phyloP scores from a whole-genome alignment of 2,888 invertebrate species.

The Pheosia tremula region DNA sequence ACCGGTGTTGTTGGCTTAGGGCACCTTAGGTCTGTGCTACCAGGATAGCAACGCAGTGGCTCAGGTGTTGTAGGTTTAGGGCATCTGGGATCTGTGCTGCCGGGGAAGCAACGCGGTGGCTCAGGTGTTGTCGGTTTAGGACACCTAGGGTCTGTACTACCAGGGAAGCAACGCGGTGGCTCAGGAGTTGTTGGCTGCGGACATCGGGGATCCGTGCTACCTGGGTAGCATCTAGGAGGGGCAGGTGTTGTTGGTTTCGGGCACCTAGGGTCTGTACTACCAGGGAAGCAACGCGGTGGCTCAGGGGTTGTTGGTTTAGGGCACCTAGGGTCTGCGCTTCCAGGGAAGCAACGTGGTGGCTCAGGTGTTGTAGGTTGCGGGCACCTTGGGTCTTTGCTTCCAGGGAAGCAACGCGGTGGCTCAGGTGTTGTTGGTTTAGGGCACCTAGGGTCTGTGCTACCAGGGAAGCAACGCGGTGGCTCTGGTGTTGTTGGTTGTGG shows the following conservation, averaged over 20 bases:
- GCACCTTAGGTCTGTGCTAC: slow-evolving; percentile 41
- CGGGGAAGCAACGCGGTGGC: slow-evolving; percentile 49
- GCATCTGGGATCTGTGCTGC: slow-evolving; percentile 49
- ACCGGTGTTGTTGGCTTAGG: slow-evolving; percentile 32
- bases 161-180: slow-evolving; percentile 50
- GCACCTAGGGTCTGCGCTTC: slow-evolving; percentile 47
- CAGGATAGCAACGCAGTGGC: slow-evolving; percentile 15
- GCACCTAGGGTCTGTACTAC: slow-evolving; percentile 36
- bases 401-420: slow-evolving; percentile 32
- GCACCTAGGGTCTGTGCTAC: slow-evolving; percentile 40
- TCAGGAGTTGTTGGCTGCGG: slow-evolving; percentile 36
- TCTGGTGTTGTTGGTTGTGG: slow-evolving; percentile 38
- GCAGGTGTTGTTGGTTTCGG: slow-evolving; percentile 41
- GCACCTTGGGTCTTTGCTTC: slow-evolving; percentile 36
- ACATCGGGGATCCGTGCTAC: slow-evolving; percentile 45
- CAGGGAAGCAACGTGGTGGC: slow-evolving; percentile 43
- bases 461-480: slow-evolving; percentile 18
- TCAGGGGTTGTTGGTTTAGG: slow-evolving; percentile 38
- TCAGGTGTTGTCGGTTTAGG: slow-evolving; percentile 42
- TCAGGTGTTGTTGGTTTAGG: slow-evolving; percentile 37
- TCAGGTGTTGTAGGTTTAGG: slow-evolving; percentile 41
- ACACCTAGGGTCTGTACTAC: slow-evolving; percentile 49
- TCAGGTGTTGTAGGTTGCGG: slow-evolving; percentile 49
- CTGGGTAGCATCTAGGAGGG: slow-evolving; percentile 35
- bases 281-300: slow-evolving; percentile 32